Evolutionary conservation across 2,113 vertebrate species (phyloP).

Genomic region (Pangasianodon hypophthalmus): DNA sequence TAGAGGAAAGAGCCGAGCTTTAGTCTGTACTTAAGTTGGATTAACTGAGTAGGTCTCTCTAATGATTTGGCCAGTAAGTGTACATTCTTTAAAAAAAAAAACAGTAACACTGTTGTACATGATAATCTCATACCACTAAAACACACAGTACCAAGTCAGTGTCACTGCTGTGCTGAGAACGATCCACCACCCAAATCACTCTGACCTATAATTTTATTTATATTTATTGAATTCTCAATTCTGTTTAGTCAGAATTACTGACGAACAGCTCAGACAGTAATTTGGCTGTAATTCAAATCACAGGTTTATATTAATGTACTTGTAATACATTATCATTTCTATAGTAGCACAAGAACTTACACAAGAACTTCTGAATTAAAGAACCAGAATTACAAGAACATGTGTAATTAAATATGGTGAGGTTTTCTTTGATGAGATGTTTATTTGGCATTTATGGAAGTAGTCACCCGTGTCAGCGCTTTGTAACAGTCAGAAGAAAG

Average conservation of each 20-base stretch:
- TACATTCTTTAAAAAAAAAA: background rate
- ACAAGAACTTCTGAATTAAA: background rate
- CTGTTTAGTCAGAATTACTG: background rate
- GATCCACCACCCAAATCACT: background rate
- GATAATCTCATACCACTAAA: background rate
- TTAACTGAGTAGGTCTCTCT: background rate
- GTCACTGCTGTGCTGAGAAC: background rate
- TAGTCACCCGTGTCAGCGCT: background rate
- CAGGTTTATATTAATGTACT: background rate
- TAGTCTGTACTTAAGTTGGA: background rate
- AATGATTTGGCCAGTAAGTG: background rate
- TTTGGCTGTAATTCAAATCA: background rate
- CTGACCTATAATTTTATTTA: background rate
- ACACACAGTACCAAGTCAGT: background rate
- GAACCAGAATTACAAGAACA: background rate
- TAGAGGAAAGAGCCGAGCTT: background rate
- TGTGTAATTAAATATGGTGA: background rate
- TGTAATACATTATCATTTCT: background rate
- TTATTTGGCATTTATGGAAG: background rate
- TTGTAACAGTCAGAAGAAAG: background rate
- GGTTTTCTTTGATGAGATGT: background rate
- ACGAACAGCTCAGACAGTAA: background rate
- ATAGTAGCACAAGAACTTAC: background rate
- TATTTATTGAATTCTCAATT: background rate
- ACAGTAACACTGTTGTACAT: background rate